Percentiles rank a stretch among this genome's conserved stretches.
These are phyloP conservation scores for Echeneis naucrates DNA, from an alignment of 2,797 vertebrate genomes.

Conservation along the genomic window DNA sequence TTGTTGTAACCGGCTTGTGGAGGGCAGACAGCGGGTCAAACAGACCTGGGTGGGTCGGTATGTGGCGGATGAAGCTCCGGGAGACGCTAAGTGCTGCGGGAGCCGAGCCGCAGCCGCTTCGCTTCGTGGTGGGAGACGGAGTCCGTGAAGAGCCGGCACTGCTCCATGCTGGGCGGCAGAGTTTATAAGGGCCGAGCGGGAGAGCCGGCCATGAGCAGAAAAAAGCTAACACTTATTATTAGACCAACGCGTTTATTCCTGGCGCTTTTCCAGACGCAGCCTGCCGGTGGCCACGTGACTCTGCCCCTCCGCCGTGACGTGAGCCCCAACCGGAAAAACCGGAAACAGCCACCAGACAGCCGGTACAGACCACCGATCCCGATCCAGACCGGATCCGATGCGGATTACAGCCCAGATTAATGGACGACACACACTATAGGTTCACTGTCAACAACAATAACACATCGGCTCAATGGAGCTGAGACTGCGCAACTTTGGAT, in stretches of 20 bases:
- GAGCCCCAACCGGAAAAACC: conserved; percentile 48
- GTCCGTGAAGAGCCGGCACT: conserved; percentile 22
- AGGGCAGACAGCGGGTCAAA: background rate
- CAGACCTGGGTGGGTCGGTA: background rate
- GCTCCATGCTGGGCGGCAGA: conserved; percentile 55
- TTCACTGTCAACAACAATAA: too few species aligned
- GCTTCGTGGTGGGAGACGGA: conserved; percentile 11
- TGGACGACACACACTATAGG: too few species aligned
- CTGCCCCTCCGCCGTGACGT: conserved; percentile 59
- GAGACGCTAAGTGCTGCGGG: conserved; percentile 18
- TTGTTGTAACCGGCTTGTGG: background rate
- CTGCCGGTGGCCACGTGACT: conserved; percentile 46
- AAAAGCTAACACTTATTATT: conserved; percentile 10
- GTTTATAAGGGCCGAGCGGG: conserved; percentile 53
- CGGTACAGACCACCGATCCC: too few species aligned
- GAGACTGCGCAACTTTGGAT: background rate
- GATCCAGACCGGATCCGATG: too few species aligned
- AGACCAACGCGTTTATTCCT: conserved; percentile 41
- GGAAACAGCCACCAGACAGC: conserved; percentile 19
- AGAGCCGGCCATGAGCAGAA: conserved; percentile 12
- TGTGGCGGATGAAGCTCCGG: too few species aligned
- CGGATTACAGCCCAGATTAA: background rate
- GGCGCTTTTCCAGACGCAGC: conserved; percentile 58
- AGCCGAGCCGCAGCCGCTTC: background rate
- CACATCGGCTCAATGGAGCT: too few species aligned